Percentiles rank a stretch among this genome's conserved stretches.
phyloP scores from a whole-genome alignment of 2,113 vertebrate genomes.

The Hiodon tergisus region DNA sequence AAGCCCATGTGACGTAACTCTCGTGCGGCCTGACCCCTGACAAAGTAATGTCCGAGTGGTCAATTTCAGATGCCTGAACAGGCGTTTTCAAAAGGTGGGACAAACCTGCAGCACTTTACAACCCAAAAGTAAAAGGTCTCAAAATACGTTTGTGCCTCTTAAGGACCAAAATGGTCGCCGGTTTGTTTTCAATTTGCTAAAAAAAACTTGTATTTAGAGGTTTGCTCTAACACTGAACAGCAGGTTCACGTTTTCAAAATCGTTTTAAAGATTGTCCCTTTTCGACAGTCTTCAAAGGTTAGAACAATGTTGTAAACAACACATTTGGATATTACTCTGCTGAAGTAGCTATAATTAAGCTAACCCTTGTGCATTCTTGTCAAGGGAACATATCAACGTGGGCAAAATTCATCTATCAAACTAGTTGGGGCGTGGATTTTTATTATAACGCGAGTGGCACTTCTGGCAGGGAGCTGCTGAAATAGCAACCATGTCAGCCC shows the following conservation, averaged over 20 bases:
- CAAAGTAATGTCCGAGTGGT: background rate
- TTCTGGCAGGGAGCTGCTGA: conserved; percentile 53
- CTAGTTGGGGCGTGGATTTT: conserved; percentile 28
- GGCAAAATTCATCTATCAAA: conserved; percentile 22
- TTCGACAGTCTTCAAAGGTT: no score
- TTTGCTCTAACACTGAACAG: background rate
- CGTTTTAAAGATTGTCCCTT: no score
- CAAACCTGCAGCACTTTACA: background rate
- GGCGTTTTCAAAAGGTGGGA: background rate
- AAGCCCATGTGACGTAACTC: no score
- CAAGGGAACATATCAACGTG: conserved; percentile 7
- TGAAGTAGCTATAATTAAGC: background rate
- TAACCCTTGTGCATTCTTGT: background rate
- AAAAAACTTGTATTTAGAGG: no score
- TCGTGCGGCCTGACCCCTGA: no score
- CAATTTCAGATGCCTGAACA: background rate
- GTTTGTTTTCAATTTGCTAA: no score
- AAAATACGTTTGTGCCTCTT: no score
- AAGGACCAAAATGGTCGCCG: no score
- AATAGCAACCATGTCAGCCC: conserved; percentile 42
- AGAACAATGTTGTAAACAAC: no score
- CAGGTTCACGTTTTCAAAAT: background rate
- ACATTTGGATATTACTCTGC: background rate
- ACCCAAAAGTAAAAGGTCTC: background rate
- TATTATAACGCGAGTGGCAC: conserved; percentile 55